Base-by-base conservation (phyloP, 1,140 invertebrate genomes). In the Sesamia nonagrioides region DNA sequence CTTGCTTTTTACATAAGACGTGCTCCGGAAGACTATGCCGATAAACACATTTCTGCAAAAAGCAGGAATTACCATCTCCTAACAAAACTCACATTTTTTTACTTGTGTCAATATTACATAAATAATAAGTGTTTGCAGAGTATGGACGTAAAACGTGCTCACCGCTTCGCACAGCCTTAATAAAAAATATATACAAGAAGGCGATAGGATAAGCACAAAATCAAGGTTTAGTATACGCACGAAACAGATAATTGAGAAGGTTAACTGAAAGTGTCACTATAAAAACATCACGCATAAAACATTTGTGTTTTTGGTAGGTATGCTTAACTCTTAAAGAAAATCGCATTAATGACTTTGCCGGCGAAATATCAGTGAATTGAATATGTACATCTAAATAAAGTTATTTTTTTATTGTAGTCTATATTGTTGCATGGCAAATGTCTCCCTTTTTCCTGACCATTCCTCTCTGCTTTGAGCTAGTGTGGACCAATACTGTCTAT, bases 111-210 rank as follows among this genome's bases (percentile, higher is more conserved):
- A 63, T 40, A 63, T 63, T 17, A 37, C 33, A 61, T 61, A 5
- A 61, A 37, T 27, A 37, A 13, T 37, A 37, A n/a, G n/a, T 61
- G 15, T 61, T n/a, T 37, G 35, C 58, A 27, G 15, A n/a, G 58
- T 37, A 37, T 61, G 33, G 33, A 35, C 33, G n/a, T 63, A 40
- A 63, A 63, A 63, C 60, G 60, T 63, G 60, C 60, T 63, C 35
- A 17, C 35, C 60, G 33, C 60, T 18, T 6, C 15, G 35, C 35
- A 17, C n/a, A 63, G 27, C 33, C 37, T 40, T 17, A 13, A 63
- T 63, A 63, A 63, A 63, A 63, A 63, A 63, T 40, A n/a, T 63
- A 63, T 17, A 40, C 35, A 42, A 63, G 27, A 37, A 61, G 35
- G 35, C 37, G 60, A 63, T 63, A 63, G 35, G 60, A 40, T 35